Evolutionary conservation across 2,113 vertebrate species (phyloP).

Genomic region (human (Homo sapiens)): DNA sequence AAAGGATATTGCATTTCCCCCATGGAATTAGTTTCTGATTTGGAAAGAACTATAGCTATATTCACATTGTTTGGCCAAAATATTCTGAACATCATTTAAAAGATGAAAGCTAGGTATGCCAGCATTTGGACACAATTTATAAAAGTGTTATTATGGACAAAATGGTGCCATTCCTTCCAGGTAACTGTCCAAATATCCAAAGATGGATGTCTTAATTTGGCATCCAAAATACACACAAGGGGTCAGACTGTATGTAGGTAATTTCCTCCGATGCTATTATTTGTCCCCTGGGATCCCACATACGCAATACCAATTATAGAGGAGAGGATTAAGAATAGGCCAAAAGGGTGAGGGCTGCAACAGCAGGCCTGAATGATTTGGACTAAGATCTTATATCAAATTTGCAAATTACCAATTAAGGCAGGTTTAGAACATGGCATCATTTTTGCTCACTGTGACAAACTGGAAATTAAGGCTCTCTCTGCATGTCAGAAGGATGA

Average conservation of each 20-base stretch:
- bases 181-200: slow-evolving; percentile 51
- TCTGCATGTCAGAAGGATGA: slow-evolving; percentile 26
- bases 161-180: slow-evolving; percentile 44
- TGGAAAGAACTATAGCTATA: slow-evolving; percentile 49
- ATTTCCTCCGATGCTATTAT: slow-evolving; percentile 65
- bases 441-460: slow-evolving; percentile 28
- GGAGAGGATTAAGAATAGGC: slow-evolving; percentile 46
- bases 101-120: slow-evolving; percentile 11
- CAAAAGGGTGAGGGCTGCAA: slow-evolving; percentile 2
- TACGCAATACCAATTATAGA: slow-evolving; percentile 57
- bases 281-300: slow-evolving; percentile 39
- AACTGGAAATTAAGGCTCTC: slow-evolving; percentile 49
- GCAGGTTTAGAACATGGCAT: slow-evolving; percentile 45
- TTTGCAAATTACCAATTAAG: slow-evolving; percentile 65
- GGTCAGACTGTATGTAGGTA: slow-evolving; percentile 40
- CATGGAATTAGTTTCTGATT: slow-evolving; percentile 35
- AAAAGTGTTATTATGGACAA: slow-evolving; percentile 49
- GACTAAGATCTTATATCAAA: slow-evolving; percentile 63
- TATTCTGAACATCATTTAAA: slow-evolving; percentile 45
- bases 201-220: slow-evolving; percentile 66
- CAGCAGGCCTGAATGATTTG: slow-evolving; percentile 52
- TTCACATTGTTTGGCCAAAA: background rate
- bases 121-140: slow-evolving; percentile 22
- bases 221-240: slow-evolving; percentile 43
- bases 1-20: slow-evolving; percentile 39